phyloP scores from a whole-genome alignment of 2,888 invertebrate genomes.

The Nomada ferruginata region DNA sequence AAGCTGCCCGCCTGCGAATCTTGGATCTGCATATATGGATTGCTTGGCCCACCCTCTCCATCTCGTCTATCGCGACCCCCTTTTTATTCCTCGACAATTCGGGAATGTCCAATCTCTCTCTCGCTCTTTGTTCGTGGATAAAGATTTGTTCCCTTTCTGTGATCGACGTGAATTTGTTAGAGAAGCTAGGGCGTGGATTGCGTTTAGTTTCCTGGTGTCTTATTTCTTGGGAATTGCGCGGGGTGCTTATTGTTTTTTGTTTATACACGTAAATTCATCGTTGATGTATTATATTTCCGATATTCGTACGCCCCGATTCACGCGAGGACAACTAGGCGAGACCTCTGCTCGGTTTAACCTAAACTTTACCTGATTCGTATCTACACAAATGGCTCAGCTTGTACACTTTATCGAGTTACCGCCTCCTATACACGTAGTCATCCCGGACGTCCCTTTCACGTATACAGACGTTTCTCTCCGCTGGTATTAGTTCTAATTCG shows the following conservation, averaged over 20 bases:
- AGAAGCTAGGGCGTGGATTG: no score
- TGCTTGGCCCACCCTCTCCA: slow-evolving; percentile 51
- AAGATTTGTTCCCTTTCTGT: no score
- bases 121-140: no score
- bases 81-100: slow-evolving; percentile 72
- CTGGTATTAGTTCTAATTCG: neutral
- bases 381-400: slow-evolving; percentile 24
- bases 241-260: no score
- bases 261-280: neutral
- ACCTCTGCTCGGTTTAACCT: neutral
- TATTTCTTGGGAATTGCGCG: neutral
- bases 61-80: slow-evolving; percentile 66
- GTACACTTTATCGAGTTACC: slow-evolving; percentile 36
- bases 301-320: neutral
- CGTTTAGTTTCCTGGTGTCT: no score
- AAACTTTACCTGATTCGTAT: slow-evolving; percentile 24
- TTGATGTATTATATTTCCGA: slow-evolving; percentile 13
- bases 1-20: slow-evolving; percentile 80
- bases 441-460: no score
- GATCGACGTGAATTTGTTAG: no score
- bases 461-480: neutral
- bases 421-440: neutral
- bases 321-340: slow-evolving; percentile 1
- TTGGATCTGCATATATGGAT: slow-evolving; percentile 82
- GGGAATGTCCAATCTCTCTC: neutral